phyloP scores from a whole-genome alignment of 1,140 invertebrate genomes.

The Apis florea region DNA sequence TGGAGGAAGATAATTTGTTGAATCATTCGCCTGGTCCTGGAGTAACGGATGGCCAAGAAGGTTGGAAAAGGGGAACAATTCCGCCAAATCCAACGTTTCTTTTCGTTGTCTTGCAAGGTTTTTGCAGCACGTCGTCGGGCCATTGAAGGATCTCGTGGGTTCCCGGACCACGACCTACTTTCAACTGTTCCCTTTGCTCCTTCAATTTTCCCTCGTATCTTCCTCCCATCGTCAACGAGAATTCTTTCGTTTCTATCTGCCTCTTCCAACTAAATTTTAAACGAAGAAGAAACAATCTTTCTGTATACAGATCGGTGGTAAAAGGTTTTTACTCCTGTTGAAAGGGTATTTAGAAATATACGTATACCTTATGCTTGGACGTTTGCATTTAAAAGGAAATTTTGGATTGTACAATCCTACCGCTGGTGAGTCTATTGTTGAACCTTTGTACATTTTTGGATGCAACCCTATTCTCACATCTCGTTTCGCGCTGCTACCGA shows the following conservation, averaged over 20 bases:
- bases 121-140: constrained; percentile 43
- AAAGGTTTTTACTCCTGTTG: too few relatives aligned
- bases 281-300: neutral
- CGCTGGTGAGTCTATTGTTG: neutral
- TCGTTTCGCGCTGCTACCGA: constrained; percentile 12
- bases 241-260: constrained; percentile 44
- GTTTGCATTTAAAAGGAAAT: neutral
- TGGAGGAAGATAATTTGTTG: neutral
- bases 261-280: constrained; percentile 39
- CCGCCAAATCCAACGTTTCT: constrained; percentile 48
- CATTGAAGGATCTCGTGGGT: constrained; percentile 52
- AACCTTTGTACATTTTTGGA: constrained; percentile 36
- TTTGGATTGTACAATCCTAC: constrained; percentile 48
- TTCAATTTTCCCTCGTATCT: neutral
- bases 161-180: constrained; percentile 40
- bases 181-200: neutral
- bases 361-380: constrained; percentile 9
- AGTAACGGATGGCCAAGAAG: constrained; percentile 22
- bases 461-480: constrained; percentile 46
- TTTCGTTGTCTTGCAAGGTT: constrained; percentile 20
- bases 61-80: constrained; percentile 31
- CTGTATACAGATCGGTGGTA: neutral
- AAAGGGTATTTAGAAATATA: neutral
- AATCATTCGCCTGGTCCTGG: constrained; percentile 59
- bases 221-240: constrained; percentile 36